Conservation (phyloP, 2,113 vertebrate genomes). For the Ursus arctos region DNA sequence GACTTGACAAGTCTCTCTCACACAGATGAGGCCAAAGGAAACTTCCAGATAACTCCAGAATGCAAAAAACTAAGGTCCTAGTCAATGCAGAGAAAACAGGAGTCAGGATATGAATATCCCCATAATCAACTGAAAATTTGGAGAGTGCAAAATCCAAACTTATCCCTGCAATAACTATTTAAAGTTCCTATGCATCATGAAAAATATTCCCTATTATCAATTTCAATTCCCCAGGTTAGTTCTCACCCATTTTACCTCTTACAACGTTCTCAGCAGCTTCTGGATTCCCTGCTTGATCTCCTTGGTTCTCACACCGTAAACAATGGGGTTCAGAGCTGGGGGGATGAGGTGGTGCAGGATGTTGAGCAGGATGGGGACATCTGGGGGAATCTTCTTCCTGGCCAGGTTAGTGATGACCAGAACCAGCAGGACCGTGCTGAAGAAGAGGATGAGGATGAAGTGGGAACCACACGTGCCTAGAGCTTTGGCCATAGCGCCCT, state of each 20-base stretch:
- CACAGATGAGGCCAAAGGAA: neutral
- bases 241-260: neutral
- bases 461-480: conserved; percentile 60
- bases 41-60: neutral
- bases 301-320: conserved; percentile 71
- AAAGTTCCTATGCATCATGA: neutral
- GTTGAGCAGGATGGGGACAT: conserved; percentile 71
- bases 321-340: conserved; percentile 72
- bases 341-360: conserved; percentile 68
- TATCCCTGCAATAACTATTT: neutral
- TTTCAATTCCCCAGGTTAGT: neutral
- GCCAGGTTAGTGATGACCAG: conserved; percentile 70
- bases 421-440: conserved; percentile 62
- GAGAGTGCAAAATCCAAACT: neutral
- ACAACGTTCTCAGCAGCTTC: neutral
- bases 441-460: conserved; percentile 66
- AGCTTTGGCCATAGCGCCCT: conserved; percentile 23
- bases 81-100: neutral
- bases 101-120: neutral
- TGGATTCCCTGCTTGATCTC: conserved; percentile 63
- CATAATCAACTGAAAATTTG: neutral
- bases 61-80: neutral
- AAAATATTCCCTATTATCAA: neutral
- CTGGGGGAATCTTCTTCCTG: conserved; percentile 47
- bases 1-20: neutral